Percentiles rank a stretch among this genome's conserved stretches.
Conservation (phyloP, 2,113 vertebrate species). For the Labeo rohita region DNA sequence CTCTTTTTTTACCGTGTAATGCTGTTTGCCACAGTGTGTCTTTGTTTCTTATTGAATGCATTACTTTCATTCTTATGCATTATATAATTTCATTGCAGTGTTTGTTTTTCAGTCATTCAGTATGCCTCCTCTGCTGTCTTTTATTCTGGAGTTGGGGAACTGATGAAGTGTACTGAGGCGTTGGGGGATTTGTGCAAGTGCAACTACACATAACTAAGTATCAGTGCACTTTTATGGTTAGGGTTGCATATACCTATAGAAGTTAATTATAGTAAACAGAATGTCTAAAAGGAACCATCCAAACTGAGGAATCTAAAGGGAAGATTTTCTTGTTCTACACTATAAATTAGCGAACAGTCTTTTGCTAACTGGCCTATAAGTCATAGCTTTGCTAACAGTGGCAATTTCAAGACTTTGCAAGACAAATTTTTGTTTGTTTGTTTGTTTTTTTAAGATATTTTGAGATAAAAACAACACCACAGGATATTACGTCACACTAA, state of each 20-base stretch:
- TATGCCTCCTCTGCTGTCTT: background rate
- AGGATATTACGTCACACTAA: no score
- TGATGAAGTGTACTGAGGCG: background rate
- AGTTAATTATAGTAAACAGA: no score
- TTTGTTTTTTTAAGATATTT: no score
- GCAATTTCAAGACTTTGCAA: no score
- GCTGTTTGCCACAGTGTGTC: background rate
- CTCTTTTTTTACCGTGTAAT: slow-evolving; percentile 2
- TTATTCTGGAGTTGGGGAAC: background rate
- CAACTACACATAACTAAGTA: background rate
- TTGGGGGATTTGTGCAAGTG: background rate
- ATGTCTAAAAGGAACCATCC: no score
- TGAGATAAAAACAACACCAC: no score
- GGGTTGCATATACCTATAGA: no score
- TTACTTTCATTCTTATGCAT: background rate
- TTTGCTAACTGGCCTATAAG: background rate
- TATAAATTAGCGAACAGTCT: background rate
- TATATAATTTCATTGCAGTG: background rate
- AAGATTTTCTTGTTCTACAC: background rate
- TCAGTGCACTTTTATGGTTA: no score
- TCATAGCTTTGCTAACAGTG: no score
- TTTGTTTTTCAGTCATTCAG: background rate
- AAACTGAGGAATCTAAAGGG: background rate
- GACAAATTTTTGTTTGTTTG: no score
- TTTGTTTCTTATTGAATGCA: background rate